phyloP scores from a whole-genome alignment of 2,113 vertebrate species.

The Anhinga anhinga region DNA sequence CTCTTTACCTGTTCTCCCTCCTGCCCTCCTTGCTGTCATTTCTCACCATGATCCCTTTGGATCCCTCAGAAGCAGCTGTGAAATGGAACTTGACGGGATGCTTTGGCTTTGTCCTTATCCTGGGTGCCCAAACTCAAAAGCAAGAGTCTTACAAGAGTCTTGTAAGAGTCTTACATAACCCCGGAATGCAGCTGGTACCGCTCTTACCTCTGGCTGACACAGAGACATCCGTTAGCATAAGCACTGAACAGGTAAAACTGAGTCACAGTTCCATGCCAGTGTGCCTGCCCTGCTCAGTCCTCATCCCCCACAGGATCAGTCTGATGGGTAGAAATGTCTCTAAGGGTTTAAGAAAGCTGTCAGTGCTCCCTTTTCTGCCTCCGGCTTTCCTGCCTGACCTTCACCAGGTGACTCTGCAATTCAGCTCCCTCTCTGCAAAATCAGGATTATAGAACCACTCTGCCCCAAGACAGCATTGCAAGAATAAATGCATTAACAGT shows the following conservation, averaged over 20 bases:
- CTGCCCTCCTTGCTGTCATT: neutral
- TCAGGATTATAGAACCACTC: neutral
- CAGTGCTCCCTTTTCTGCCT: neutral
- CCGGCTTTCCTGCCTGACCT: neutral
- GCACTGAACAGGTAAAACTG: neutral
- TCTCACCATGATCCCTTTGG: neutral
- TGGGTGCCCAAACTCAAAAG: neutral
- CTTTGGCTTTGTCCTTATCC: neutral
- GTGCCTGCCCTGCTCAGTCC: neutral
- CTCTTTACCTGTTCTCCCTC: neutral
- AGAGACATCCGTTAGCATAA: accelerated
- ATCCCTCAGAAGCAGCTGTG: neutral
- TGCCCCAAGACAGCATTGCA: neutral
- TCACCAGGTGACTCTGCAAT: neutral
- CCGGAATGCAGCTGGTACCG: neutral
- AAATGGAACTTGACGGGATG: neutral
- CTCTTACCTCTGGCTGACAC: neutral
- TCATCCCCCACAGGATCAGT: neutral
- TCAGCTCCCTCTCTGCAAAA: neutral
- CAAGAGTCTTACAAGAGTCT: accelerated
- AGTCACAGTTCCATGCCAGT: neutral
- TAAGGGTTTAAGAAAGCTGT: neutral
- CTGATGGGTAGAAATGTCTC: neutral
- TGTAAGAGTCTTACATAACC: accelerated
- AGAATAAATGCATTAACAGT: neutral